Evolutionary conservation across 1,140 invertebrate genomes (phyloP).

Genomic region (Zaprionus vittiger): DNA sequence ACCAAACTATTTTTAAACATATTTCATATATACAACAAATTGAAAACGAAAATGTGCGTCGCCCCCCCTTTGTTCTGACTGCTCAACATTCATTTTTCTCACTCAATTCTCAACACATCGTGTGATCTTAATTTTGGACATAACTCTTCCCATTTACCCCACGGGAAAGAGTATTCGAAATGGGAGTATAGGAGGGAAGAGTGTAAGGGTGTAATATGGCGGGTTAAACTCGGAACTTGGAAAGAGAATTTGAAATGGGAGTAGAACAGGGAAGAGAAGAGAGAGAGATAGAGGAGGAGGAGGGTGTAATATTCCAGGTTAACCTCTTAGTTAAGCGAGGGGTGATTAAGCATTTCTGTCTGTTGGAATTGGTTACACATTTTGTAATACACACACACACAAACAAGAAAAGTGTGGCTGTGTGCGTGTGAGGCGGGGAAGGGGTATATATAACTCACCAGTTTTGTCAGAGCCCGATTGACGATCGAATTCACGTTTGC

Average conservation of each 20-base stretch:
- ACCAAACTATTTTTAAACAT: constrained; percentile 77
- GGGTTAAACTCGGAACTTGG: neutral
- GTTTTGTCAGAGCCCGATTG: constrained; percentile 97
- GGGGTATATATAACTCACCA: constrained; percentile 85
- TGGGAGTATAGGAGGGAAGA: neutral
- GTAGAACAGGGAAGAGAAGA: neutral
- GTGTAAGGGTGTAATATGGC: neutral
- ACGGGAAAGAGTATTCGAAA: neutral
- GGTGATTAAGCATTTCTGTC: neutral
- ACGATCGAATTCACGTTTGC: constrained; percentile 96
- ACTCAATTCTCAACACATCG: neutral
- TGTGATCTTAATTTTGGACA: constrained; percentile 61
- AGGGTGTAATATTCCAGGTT: neutral
- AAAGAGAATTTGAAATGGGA: neutral
- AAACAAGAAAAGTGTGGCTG: neutral
- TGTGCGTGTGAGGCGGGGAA: neutral
- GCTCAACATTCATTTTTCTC: constrained; percentile 6
- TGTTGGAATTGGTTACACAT: neutral
- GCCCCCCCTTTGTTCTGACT: neutral
- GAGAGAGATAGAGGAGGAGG: neutral
- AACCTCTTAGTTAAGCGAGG: neutral
- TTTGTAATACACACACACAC: neutral
- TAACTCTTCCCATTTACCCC: neutral
- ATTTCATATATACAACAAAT: constrained; percentile 50
- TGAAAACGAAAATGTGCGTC: constrained; percentile 35